These are phyloP conservation scores for Syngnathus typhle DNA, from an alignment of 2,113 vertebrate species.

Conservation along the genomic window DNA sequence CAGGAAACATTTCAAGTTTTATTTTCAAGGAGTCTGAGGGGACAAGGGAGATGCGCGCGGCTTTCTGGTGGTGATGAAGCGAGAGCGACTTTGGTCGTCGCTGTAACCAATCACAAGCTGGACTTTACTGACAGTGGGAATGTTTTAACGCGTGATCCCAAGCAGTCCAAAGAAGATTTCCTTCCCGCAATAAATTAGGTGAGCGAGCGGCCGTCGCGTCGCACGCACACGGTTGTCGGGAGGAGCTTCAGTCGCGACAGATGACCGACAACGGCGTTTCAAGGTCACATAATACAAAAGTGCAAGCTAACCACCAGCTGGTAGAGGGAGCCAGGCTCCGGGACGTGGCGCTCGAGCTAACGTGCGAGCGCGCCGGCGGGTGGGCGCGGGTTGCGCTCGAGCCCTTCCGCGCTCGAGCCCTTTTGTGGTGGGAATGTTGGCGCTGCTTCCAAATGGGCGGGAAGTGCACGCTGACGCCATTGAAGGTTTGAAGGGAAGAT, in stretches of 20 bases:
- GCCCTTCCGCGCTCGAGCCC: slow-evolving; percentile 39
- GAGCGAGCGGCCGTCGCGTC: not conserved
- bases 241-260: not conserved
- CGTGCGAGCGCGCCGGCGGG: slow-evolving; percentile 45
- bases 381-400: not conserved
- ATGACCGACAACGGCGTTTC: not conserved
- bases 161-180: not conserved
- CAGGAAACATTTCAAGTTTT: slow-evolving; percentile 5
- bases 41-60: not conserved
- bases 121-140: not conserved
- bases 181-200: not conserved
- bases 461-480: slow-evolving; percentile 23
- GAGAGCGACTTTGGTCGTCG: too few species aligned
- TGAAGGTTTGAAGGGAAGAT: slow-evolving; percentile 10
- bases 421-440: slow-evolving; percentile 60
- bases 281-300: slow-evolving; percentile 22
- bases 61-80: not conserved
- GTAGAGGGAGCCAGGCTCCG: slow-evolving; percentile 25
- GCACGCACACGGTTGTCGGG: not conserved
- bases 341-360: slow-evolving; percentile 48
- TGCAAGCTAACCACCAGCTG: slow-evolving; percentile 45
- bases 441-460: slow-evolving; percentile 7
- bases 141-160: not conserved
- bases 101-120: not conserved
- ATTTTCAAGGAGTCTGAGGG: not conserved